A percentile compares a stretch with the other conserved stretches of the same genome.
These are phyloP conservation scores for Neosilurus hyrtlii DNA, from an alignment of 2,797 vertebrate species.

Conservation along the genomic window DNA sequence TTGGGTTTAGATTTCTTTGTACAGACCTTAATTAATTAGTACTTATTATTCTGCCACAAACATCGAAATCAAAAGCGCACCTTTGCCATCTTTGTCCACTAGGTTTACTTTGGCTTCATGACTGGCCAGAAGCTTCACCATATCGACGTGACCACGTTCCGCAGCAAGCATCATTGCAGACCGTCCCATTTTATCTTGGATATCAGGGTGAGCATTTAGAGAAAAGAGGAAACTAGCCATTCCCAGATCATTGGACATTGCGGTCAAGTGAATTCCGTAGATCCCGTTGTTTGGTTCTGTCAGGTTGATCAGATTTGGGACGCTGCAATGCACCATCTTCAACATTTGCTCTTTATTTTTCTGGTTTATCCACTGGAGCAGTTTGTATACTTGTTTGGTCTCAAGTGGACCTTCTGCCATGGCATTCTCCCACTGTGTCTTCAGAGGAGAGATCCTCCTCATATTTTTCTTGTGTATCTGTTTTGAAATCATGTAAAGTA, in stretches of 20 bases:
- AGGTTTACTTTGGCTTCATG: slow-evolving; percentile 72
- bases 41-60: neutral
- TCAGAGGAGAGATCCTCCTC: neutral
- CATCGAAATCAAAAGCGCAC: slow-evolving; percentile 58
- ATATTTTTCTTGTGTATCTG: neutral
- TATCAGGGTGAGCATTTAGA: slow-evolving; percentile 71
- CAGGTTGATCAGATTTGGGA: slow-evolving; percentile 74
- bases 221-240: slow-evolving; percentile 76
- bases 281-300: slow-evolving; percentile 73
- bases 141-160: slow-evolving; percentile 71
- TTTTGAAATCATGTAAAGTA: neutral
- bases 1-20: too few species aligned
- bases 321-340: slow-evolving; percentile 71
- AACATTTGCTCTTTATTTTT: slow-evolving; percentile 73
- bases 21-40: too few species aligned
- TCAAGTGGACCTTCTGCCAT: slow-evolving; percentile 70
- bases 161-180: slow-evolving; percentile 78
- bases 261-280: slow-evolving; percentile 71
- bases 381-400: slow-evolving; percentile 77
- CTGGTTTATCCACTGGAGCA: slow-evolving; percentile 75
- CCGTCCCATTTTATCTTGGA: slow-evolving; percentile 72
- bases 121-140: slow-evolving; percentile 71
- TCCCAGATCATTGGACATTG: slow-evolving; percentile 67
- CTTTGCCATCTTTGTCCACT: slow-evolving; percentile 78
- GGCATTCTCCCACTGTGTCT: neutral